phyloP scores from a whole-genome alignment of 2,888 invertebrate species.

The Drosophila recens region DNA sequence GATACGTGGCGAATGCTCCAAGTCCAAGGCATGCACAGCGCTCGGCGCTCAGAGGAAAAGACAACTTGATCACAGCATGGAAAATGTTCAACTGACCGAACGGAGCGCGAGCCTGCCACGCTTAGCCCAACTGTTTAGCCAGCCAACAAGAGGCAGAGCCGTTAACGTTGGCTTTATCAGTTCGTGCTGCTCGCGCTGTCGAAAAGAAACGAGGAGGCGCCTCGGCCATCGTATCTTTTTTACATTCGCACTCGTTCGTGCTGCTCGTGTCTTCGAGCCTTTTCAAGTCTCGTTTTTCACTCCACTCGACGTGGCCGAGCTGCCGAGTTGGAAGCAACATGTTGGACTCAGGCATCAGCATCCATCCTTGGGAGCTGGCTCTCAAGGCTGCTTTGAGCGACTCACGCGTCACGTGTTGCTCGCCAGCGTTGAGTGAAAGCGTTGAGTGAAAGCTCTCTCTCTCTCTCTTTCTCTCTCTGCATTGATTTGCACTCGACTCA shows the following conservation, averaged over 20 bases:
- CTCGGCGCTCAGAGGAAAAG: constrained; percentile 80
- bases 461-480: background rate
- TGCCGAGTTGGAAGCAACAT: constrained; percentile 68
- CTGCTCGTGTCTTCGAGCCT: constrained; percentile 5
- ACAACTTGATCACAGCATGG: constrained; percentile 80
- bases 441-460: constrained; percentile 64
- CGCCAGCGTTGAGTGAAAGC: constrained; percentile 9
- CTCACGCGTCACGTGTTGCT: constrained; percentile 73
- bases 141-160: constrained; percentile 31
- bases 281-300: constrained; percentile 24
- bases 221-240: background rate
- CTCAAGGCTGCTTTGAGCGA: constrained; percentile 46
- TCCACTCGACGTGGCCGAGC: constrained; percentile 33
- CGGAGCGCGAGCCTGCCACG: constrained; percentile 71
- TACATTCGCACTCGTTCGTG: background rate
- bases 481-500: constrained; percentile 40
- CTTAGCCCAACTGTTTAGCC: constrained; percentile 54
- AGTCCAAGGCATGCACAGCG: constrained; percentile 78
- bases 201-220: background rate
- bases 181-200: constrained; percentile 52
- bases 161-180: constrained; percentile 73
- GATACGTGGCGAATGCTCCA: constrained; percentile 68
- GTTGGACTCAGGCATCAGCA: constrained; percentile 58
- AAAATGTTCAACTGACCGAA: constrained; percentile 81
- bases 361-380: constrained; percentile 69